phyloP scores from a whole-genome alignment of 2,888 invertebrate genomes.

The Myopa tessellatipennis region DNA sequence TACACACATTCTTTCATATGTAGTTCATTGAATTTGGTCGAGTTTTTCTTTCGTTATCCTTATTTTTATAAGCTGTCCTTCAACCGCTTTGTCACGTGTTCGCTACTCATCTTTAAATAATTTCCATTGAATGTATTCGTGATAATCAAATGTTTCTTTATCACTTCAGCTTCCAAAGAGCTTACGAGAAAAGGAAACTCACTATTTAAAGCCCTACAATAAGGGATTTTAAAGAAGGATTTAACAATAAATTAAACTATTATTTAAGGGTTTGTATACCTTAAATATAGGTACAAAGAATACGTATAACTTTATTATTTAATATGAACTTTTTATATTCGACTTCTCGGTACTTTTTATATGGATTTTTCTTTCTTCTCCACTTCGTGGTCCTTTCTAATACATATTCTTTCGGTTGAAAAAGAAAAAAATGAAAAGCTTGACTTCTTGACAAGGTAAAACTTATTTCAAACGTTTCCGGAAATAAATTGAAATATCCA shows the following conservation, averaged over 20 bases:
- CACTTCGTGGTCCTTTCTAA: background rate
- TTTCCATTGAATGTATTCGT: background rate
- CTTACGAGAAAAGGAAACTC: too few relatives aligned
- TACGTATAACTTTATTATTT: background rate
- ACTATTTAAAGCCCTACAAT: too few relatives aligned
- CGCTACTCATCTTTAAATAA: background rate
- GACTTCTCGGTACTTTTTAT: background rate
- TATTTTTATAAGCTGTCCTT: background rate
- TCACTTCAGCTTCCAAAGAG: too few relatives aligned
- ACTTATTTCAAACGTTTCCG: background rate
- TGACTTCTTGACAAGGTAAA: conserved; percentile 19
- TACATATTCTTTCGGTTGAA: background rate
- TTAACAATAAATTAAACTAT: too few relatives aligned
- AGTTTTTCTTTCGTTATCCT: background rate
- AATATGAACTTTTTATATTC: background rate
- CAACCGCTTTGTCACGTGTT: background rate
- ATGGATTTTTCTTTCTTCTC: background rate
- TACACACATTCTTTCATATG: too few relatives aligned
- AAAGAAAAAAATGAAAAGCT: conserved; percentile 58
- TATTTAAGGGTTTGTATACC: too few relatives aligned
- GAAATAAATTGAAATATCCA: background rate
- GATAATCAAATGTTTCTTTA: background rate
- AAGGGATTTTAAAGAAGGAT: too few relatives aligned
- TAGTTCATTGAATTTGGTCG: too few relatives aligned
- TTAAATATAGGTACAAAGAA: too few relatives aligned